Evolutionary conservation across 1,140 invertebrate genomes (phyloP).

Genomic region (Caenorhabditis remanei): DNA sequence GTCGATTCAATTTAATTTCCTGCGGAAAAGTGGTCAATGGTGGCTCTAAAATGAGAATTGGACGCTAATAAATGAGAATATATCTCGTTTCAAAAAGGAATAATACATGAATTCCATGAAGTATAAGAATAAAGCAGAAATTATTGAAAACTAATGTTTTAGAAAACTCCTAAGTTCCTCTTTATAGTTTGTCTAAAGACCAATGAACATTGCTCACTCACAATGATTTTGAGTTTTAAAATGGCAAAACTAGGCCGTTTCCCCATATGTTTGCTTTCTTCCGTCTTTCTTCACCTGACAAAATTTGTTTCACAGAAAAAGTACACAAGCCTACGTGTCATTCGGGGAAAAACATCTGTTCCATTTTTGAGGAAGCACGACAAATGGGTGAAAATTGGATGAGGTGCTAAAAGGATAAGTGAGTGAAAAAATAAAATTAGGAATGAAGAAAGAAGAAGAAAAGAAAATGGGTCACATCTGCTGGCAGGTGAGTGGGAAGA

Average conservation of each 20-base stretch:
- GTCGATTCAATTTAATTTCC: not conserved
- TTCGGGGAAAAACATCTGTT: constrained; percentile 13
- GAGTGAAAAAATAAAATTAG: not conserved
- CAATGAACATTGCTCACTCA: constrained; percentile 4
- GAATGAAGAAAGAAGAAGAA: not conserved
- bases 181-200: not conserved
- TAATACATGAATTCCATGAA: too few relatives aligned
- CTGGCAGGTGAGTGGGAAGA: not conserved
- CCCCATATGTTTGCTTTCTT: not conserved
- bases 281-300: not conserved
- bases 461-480: not conserved
- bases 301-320: constrained; percentile 1
- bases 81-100: too few relatives aligned
- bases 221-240: not conserved
- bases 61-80: too few relatives aligned
- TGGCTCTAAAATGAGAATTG: not conserved
- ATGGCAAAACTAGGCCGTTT: not conserved
- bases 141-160: too few relatives aligned
- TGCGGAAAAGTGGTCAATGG: not conserved
- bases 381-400: not conserved
- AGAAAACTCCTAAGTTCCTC: too few relatives aligned
- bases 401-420: constrained; percentile 20
- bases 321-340: constrained; percentile 26
- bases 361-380: not conserved
- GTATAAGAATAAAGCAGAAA: too few relatives aligned